Evolutionary conservation across 2,113 vertebrate species (phyloP).

Genomic region (Spea multiplicata): DNA sequence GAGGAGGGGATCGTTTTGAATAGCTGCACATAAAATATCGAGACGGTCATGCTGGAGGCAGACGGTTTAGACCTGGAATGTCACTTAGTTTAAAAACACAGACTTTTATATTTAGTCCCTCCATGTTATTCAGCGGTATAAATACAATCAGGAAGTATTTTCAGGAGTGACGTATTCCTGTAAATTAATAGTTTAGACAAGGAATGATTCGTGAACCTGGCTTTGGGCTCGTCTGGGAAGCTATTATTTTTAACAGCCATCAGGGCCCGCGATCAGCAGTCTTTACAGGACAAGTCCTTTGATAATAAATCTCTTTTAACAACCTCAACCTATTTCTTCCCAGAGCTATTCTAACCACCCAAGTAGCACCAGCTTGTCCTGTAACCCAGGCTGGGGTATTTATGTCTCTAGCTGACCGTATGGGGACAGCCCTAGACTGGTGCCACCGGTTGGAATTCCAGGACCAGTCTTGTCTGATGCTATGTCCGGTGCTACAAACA

Average conservation of each 20-base stretch:
- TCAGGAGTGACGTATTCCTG: too few species aligned
- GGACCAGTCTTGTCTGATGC: too few species aligned
- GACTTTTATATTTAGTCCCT: too few species aligned
- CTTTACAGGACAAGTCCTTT: constrained; percentile 7
- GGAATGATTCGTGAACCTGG: background rate
- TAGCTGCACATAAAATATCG: too few species aligned
- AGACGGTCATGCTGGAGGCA: too few species aligned
- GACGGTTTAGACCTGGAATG: too few species aligned
- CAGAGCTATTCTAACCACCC: constrained; percentile 15
- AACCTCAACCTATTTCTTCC: background rate
- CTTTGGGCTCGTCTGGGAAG: constrained; percentile 15
- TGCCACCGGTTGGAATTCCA: background rate
- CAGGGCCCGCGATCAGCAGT: background rate
- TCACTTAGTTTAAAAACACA: too few species aligned
- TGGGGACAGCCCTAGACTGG: background rate
- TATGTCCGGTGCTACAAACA: too few species aligned
- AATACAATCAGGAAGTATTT: too few species aligned
- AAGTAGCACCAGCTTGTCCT: constrained; percentile 7
- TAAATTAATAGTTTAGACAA: background rate
- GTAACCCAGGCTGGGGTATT: background rate
- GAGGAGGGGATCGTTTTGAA: too few species aligned
- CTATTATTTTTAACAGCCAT: background rate
- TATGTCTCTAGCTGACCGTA: background rate
- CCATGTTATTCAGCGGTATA: too few species aligned
- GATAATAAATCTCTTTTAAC: constrained; percentile 24